phyloP scores from a whole-genome alignment of 2,797 vertebrate species.

The Pangasius mekongensis region DNA sequence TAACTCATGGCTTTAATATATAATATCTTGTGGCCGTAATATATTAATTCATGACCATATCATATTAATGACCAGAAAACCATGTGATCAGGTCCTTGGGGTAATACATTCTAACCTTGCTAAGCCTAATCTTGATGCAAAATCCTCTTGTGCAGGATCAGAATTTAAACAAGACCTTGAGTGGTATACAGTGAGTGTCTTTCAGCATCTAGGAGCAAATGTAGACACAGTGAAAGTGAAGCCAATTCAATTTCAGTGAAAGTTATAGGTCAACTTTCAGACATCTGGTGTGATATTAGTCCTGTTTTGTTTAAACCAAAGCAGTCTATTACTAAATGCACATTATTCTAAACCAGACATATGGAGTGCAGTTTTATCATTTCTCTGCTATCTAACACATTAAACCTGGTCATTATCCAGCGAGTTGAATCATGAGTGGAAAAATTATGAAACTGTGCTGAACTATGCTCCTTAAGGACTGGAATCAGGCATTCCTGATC shows the following conservation, averaged over 20 bases:
- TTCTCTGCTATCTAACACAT: background rate
- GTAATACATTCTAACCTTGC: background rate
- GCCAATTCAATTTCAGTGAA: background rate
- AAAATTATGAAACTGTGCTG: background rate
- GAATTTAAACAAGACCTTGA: background rate
- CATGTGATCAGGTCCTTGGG: background rate
- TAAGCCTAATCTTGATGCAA: background rate
- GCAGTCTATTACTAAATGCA: background rate
- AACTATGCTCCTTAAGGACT: background rate
- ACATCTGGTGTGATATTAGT: background rate
- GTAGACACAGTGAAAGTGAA: background rate
- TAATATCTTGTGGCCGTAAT: background rate
- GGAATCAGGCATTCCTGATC: slow-evolving; percentile 8
- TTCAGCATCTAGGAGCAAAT: background rate
- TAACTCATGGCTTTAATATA: background rate
- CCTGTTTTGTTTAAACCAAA: background rate
- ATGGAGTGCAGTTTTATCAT: background rate
- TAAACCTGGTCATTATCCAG: background rate
- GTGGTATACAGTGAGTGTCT: background rate
- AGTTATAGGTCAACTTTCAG: background rate
- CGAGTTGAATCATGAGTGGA: background rate
- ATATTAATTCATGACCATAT: background rate
- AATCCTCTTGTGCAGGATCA: background rate
- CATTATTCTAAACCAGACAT: background rate
- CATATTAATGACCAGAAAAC: background rate